These are phyloP conservation scores for Heliconius congener DNA, from an alignment of 1,140 invertebrate species.

Conservation along the genomic window DNA sequence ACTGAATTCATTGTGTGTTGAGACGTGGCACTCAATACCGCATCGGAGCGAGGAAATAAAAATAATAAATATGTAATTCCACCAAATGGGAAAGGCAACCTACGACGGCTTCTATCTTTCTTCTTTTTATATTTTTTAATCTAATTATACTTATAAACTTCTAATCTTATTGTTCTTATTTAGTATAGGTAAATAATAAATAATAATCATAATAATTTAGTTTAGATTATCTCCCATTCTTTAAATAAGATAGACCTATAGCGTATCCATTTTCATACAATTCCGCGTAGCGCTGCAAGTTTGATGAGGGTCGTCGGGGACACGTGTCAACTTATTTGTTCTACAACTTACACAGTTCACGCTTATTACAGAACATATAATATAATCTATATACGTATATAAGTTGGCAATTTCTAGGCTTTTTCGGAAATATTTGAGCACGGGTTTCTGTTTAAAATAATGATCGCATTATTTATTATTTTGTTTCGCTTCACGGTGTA, in stretches of 20 bases:
- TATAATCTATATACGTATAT: constrained; percentile 21
- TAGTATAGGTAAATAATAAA: too few species aligned
- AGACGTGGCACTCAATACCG: too few species aligned
- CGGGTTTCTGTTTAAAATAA: background rate
- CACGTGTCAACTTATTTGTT: constrained; percentile 63
- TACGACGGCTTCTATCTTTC: too few species aligned
- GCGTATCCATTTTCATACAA: background rate
- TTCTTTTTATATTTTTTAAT: too few species aligned
- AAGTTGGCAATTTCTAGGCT: background rate
- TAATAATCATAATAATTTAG: too few species aligned
- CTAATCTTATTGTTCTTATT: too few species aligned
- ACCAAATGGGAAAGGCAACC: background rate
- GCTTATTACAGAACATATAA: constrained; percentile 31
- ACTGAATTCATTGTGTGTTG: too few species aligned
- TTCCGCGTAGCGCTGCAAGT: constrained; percentile 55
- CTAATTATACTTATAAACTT: too few species aligned
- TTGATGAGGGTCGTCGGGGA: constrained; percentile 65
- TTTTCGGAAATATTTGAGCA: background rate
- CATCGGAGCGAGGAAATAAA: background rate
- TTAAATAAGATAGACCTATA: background rate
- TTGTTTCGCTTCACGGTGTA: too few species aligned
- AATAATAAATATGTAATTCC: background rate
- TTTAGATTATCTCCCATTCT: background rate
- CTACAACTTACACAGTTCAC: constrained; percentile 38
- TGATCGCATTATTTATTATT: too few species aligned